Evolutionary conservation across 2,888 invertebrate genomes (phyloP).

Genomic region (Eurytoma californica): DNA sequence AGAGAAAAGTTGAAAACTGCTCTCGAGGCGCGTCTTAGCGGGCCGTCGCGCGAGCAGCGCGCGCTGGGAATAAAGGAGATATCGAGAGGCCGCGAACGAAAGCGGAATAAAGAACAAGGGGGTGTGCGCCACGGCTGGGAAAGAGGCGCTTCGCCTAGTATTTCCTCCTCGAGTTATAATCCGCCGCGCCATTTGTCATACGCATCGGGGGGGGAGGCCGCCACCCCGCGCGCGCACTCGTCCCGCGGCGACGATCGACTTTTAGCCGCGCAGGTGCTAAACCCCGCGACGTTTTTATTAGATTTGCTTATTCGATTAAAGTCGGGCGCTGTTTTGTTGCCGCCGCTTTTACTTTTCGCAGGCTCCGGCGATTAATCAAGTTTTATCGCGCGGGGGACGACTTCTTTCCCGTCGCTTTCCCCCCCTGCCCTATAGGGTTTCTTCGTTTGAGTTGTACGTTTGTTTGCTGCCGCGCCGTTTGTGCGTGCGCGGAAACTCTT

Average conservation of each 20-base stretch:
- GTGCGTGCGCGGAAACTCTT: constrained; percentile 3
- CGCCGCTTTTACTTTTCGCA: too few relatives aligned
- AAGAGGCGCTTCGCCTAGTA: constrained; percentile 15
- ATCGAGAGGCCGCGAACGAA: constrained; percentile 19
- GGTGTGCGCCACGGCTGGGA: neutral
- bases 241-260: constrained; percentile 45
- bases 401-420: too few relatives aligned
- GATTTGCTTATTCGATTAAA: constrained; percentile 24
- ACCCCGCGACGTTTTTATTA: constrained; percentile 39
- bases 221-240: constrained; percentile 30
- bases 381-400: too few relatives aligned
- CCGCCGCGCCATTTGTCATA: constrained; percentile 45
- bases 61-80: constrained; percentile 32
- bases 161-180: constrained; percentile 19
- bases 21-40: neutral
- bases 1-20: constrained; percentile 14
- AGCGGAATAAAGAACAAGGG: constrained; percentile 26
- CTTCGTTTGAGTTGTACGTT: neutral
- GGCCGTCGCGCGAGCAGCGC: constrained; percentile 2
- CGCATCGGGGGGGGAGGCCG: constrained; percentile 6
- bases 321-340: neutral
- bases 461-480: neutral
- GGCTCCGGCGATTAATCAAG: too few relatives aligned
- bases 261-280: constrained; percentile 38
- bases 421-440: neutral